phyloP scores from a whole-genome alignment of 2,888 invertebrate species.

The Drosophila nr. perissopoda region DNA sequence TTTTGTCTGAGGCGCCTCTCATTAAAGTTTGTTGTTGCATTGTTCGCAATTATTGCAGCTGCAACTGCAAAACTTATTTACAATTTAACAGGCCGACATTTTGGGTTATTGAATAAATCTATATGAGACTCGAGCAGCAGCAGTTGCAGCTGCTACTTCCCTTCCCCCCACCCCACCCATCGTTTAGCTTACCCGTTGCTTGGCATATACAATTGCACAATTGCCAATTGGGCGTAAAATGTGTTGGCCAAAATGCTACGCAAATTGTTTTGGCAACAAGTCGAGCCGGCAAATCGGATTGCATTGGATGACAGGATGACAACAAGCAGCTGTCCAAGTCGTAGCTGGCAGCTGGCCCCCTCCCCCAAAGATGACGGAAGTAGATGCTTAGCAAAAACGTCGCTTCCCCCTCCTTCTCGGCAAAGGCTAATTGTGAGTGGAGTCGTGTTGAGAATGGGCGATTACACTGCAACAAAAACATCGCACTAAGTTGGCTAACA shows the following conservation, averaged over 20 bases:
- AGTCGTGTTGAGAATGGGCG: slow-evolving; percentile 7
- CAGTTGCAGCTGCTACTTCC: slow-evolving; percentile 19
- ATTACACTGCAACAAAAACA: slow-evolving; percentile 17
- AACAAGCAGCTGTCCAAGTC: slow-evolving; percentile 18
- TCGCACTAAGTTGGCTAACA: neutral
- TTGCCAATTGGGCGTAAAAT: slow-evolving; percentile 75
- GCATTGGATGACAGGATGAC: slow-evolving; percentile 40
- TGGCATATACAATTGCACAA: slow-evolving; percentile 73
- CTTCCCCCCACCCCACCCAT: neutral
- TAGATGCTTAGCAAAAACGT: neutral
- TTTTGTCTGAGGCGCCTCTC: slow-evolving; percentile 26
- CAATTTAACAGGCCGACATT: slow-evolving; percentile 68
- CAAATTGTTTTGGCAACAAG: slow-evolving; percentile 77
- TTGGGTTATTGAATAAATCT: slow-evolving; percentile 69
- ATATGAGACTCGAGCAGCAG: slow-evolving; percentile 52
- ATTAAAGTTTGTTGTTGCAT: slow-evolving; percentile 65
- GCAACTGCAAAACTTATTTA: slow-evolving; percentile 61
- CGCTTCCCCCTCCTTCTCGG: neutral
- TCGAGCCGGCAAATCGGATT: slow-evolving; percentile 49
- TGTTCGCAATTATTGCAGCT: slow-evolving; percentile 49
- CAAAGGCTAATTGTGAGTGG: slow-evolving; percentile 34
- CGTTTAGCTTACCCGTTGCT: too few species aligned
- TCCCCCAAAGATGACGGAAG: slow-evolving; percentile 17
- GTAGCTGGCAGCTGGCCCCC: slow-evolving; percentile 4
- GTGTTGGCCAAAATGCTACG: slow-evolving; percentile 60